phyloP scores from a whole-genome alignment of 2,113 vertebrate genomes.

The Passer domesticus region DNA sequence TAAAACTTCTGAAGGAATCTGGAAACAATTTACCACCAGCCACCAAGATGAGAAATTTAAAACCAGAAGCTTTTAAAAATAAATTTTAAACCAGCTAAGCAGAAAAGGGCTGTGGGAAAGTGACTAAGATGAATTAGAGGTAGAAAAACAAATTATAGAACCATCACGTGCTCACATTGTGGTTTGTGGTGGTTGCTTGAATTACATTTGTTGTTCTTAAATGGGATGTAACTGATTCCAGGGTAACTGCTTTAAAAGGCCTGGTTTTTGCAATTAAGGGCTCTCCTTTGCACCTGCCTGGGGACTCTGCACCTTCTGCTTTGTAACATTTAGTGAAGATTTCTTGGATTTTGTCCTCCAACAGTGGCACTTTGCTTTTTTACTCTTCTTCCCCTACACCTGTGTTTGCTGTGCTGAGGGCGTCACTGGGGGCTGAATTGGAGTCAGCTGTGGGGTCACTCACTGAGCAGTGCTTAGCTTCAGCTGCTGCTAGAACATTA shows the following conservation, averaged over 20 bases:
- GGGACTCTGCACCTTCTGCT: not conserved
- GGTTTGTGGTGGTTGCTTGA: not conserved
- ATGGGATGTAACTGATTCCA: not conserved
- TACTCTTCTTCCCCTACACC: not conserved
- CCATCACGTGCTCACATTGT: rapidly evolving
- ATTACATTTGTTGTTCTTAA: not conserved
- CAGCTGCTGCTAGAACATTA: not conserved
- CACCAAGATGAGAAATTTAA: not conserved
- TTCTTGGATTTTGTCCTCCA: not conserved
- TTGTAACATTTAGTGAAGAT: rapidly evolving
- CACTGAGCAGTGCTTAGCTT: not conserved
- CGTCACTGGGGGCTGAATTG: not conserved
- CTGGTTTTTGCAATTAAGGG: not conserved
- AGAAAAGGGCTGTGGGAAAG: not conserved
- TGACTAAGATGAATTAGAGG: not conserved
- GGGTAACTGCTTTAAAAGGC: not conserved
- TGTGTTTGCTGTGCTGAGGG: not conserved
- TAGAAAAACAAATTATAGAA: not conserved
- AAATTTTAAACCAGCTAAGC: not conserved
- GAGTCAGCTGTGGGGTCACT: not conserved
- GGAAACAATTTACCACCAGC: not conserved
- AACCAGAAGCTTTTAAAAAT: not conserved
- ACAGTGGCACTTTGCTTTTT: not conserved
- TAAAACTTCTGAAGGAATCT: not conserved
- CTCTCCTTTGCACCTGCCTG: not conserved